Base-by-base conservation (phyloP, 2,113 vertebrate species). In the Microcebus ravelobensis region DNA sequence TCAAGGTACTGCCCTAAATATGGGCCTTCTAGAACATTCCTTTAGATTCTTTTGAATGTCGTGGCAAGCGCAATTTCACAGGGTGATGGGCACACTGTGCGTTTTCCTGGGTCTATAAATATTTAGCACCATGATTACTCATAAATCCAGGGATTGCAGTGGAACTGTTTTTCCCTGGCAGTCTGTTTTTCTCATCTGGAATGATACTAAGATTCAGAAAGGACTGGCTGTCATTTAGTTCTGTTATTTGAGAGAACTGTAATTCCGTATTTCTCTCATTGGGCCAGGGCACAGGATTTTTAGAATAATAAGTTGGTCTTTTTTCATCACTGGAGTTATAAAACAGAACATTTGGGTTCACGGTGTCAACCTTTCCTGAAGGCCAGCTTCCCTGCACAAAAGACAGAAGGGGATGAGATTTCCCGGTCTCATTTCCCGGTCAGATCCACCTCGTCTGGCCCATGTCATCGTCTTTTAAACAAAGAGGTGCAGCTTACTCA, bases 51-150 rank as follows among this genome's bases (percentile, higher is more conserved):
- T 81, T 17, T 84, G 36, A 90, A 63, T 65, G 7, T 85, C 50
- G 10, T 79, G 10, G 42, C 57, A 70, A 67, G 20, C 29, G 12
- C 73, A n/a, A 0, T 86, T 91, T 94, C 48, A 80, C 57, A 70
- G 87, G 82, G 71, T 34, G 50, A 65, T 65, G 63, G 68, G 5
- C 73, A 70, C 27, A 21, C 12, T 25, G 34, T 67, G 34, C 10
- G 29, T n/a, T 96, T 80, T 74, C 79, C 8, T 42, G 67, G 55
- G n/a, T 27, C 93, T 95, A 95, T 96, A 92, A 96, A 95, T 96
- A 91, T 96, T 97, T 93, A 97, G 77, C n/a, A 31, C 63, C 23
- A 0, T 5, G 36, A 74, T 82, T 79, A 29, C 68, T 95, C 79
- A 89, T 76, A 89, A 91, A 94, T 50, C 50, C 77, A 83, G 81